A percentile compares a stretch with the other conserved stretches of the same genome.
Conservation (phyloP, 2,113 vertebrate species). For the Ceyx cyanopectus region DNA sequence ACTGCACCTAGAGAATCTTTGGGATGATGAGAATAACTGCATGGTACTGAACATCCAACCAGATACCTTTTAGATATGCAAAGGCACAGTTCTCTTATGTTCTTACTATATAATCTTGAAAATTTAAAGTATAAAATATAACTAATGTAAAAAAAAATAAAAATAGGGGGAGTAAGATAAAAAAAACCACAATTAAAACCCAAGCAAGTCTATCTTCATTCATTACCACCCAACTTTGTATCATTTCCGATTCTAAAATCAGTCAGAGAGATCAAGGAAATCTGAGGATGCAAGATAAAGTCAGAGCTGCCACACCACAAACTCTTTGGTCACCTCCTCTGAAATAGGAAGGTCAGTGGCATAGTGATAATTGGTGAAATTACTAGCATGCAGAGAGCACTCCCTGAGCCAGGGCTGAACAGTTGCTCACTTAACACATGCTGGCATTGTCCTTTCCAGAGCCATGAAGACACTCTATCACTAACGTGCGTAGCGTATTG, state of each 20-base stretch:
- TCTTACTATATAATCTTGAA: too few relatives aligned
- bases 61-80: too few relatives aligned
- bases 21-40: too few relatives aligned
- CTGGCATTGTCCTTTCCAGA: not conserved
- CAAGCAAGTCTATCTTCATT: not conserved
- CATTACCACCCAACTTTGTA: not conserved
- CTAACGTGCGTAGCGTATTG: not conserved
- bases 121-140: too few relatives aligned
- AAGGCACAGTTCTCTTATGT: too few relatives aligned
- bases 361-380: constrained; percentile 51
- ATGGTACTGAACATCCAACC: too few relatives aligned
- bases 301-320: not conserved
- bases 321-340: not conserved
- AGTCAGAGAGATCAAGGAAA: constrained; percentile 20
- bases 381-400: not conserved
- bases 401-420: not conserved
- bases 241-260: constrained; percentile 4
- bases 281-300: constrained; percentile 10
- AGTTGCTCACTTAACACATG: not conserved
- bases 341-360: constrained; percentile 8
- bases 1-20: too few relatives aligned
- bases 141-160: not conserved
- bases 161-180: not conserved
- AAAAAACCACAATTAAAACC: too few relatives aligned
- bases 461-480: not conserved